Percentiles rank a stretch among this genome's conserved stretches.
phyloP scores from a whole-genome alignment of 2,113 vertebrate genomes.

The Chinchilla lanigera region DNA sequence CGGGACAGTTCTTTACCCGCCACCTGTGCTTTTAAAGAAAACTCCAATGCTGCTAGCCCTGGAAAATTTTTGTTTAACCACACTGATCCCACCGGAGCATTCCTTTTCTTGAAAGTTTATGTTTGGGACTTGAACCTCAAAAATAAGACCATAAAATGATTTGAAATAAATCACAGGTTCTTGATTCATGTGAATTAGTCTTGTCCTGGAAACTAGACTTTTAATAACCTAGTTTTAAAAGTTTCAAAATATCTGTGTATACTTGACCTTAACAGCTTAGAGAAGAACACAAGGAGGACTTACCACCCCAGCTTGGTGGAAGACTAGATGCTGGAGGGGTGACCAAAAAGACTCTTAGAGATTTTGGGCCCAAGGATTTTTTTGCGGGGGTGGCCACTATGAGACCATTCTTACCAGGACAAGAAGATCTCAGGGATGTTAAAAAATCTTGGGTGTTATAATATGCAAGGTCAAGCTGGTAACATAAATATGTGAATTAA shows the following conservation, averaged over 20 bases:
- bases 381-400: not conserved
- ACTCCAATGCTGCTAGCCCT: not conserved
- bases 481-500: not conserved
- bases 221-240: not conserved
- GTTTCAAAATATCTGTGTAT: not conserved
- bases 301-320: not conserved
- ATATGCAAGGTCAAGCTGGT: not conserved
- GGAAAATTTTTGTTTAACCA: not conserved
- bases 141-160: not conserved
- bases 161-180: not conserved
- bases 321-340: not conserved
- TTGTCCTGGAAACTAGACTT: slow-evolving; percentile 22
- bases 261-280: not conserved
- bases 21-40: not conserved
- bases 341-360: not conserved
- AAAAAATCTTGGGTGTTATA: not conserved
- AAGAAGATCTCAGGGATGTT: not conserved
- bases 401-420: not conserved
- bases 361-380: not conserved
- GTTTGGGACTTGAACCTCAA: not conserved
- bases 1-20: not conserved
- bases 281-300: not conserved
- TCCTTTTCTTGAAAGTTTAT: not conserved
- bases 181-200: not conserved
- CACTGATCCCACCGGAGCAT: not conserved